phyloP scores from a whole-genome alignment of 2,113 vertebrate species.

The Syngnathus scovelli region DNA sequence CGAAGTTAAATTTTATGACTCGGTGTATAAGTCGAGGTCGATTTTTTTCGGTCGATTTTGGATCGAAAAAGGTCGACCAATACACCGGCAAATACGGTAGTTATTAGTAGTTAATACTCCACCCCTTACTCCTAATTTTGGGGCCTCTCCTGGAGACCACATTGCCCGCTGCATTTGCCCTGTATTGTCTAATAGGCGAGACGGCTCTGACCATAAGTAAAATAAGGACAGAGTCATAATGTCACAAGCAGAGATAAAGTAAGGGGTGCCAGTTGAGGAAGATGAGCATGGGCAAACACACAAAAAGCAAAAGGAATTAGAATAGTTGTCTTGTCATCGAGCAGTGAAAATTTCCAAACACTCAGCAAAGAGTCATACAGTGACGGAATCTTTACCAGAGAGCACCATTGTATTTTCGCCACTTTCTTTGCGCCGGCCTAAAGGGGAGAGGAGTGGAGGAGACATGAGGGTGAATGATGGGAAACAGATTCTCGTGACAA shows the following conservation, averaged over 20 bases:
- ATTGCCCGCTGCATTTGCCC: not conserved
- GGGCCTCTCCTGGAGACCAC: too few relatives aligned
- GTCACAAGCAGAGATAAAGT: not conserved
- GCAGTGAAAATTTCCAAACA: not conserved
- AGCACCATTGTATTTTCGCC: slow-evolving; percentile 72
- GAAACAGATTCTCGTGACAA: slow-evolving; percentile 47
- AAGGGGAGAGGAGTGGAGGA: slow-evolving; percentile 29
- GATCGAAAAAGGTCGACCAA: too few relatives aligned
- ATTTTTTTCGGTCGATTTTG: too few relatives aligned
- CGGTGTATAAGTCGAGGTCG: too few relatives aligned
- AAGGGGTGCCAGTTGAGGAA: not conserved
- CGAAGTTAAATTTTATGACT: too few relatives aligned
- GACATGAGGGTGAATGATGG: slow-evolving; percentile 33
- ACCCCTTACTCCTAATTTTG: too few relatives aligned
- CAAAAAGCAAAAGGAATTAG: not conserved
- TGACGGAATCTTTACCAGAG: slow-evolving; percentile 63
- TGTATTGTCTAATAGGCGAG: not conserved
- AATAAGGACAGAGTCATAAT: not conserved
- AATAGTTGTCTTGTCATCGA: not conserved
- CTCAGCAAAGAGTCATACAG: not conserved
- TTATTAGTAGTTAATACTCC: too few relatives aligned
- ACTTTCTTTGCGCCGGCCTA: slow-evolving; percentile 72
- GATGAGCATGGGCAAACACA: not conserved
- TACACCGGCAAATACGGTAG: too few relatives aligned
- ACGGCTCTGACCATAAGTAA: not conserved